A percentile compares a stretch with the other conserved stretches of the same genome.
Evolutionary conservation across 2,888 invertebrate species (phyloP).

Genomic region (Eupelmus urozonus): DNA sequence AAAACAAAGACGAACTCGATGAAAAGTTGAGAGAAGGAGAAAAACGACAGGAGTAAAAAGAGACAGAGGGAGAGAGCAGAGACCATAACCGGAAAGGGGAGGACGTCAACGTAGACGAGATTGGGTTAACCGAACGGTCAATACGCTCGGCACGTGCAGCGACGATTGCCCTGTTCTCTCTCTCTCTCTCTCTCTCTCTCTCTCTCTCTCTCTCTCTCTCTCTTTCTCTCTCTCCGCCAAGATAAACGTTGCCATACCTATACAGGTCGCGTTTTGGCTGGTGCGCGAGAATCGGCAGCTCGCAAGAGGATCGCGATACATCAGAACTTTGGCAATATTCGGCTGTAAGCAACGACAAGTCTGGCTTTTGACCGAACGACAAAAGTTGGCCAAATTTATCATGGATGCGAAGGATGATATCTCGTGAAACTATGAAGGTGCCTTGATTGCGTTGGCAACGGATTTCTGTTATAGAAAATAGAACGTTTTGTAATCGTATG

Average conservation of each 20-base stretch:
- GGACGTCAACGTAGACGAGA: conserved; percentile 24
- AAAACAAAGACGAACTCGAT: conserved; percentile 14
- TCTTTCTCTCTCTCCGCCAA: conserved; percentile 1
- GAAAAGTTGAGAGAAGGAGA: background rate
- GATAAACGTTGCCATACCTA: conserved; percentile 38
- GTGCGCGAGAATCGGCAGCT: too few species aligned
- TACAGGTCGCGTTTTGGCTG: conserved; percentile 28
- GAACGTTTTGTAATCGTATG: too few species aligned
- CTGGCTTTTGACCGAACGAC: conserved; percentile 59
- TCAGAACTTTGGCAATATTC: conserved; percentile 56
- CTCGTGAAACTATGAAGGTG: too few species aligned
- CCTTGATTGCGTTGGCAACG: too few species aligned
- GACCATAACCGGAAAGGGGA: conserved; percentile 38
- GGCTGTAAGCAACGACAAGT: background rate
- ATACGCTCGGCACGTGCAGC: conserved; percentile 54
- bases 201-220: background rate
- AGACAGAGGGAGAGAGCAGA: too few species aligned
- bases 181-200: background rate
- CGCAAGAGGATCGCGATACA: background rate
- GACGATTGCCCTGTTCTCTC: conserved; percentile 18
- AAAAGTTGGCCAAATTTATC: conserved; percentile 73
- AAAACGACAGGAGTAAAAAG: background rate
- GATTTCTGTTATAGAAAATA: too few species aligned
- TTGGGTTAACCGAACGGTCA: conserved; percentile 52
- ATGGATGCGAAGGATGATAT: conserved; percentile 51